Base-by-base conservation (phyloP, 2,797 vertebrate genomes). In the Mormyrus proboscirostris region DNA sequence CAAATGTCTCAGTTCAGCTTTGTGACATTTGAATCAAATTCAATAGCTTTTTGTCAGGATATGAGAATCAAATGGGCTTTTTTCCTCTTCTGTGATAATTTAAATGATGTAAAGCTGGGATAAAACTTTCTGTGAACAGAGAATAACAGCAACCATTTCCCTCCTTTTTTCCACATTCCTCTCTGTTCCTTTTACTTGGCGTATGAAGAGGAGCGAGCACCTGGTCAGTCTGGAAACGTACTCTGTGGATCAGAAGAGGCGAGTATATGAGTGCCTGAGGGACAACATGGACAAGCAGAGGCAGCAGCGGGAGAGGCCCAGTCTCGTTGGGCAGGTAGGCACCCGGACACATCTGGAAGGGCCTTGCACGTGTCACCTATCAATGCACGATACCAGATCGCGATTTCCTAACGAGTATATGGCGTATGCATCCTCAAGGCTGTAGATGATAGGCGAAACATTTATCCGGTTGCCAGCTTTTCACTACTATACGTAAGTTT, bases 161-260 rank as follows among this genome's bases (percentile, higher is more conserved):
- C 53, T 86, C 57, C 59, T 59, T 69, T 44, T 38, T 73, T 25
- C 22, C 22, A 3, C 59, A 65, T 88, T 53, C 88, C 25, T 86
- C 53, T 89, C 51, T 76, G 82, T 51, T 94, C 51, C 53, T 29
- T 76, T 79, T 73, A 25, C 65, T 22, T 86, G 41, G 89, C 25
- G 16, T 87, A 8, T 87, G 38, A 94, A 97, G 96, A 96, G 95
- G 91, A 95, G 95, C 14, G 96, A 97, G 95, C 96, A 96, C 93
- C 94, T 96, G 93, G 95, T 97, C 94, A 96, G 96, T 94, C 94
- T 97, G 95, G 96, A 97, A 90, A 95, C 96, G 25, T 96, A 96
- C 95, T 96, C 96, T 29, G 94, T 94, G 88, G 96, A 97, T 94
- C 97, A 97, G 95, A 97, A 97, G 95, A 96, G 95, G 95, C 95